Evolutionary conservation across 2,888 invertebrate species (phyloP).

Genomic region (Elegia similella): DNA sequence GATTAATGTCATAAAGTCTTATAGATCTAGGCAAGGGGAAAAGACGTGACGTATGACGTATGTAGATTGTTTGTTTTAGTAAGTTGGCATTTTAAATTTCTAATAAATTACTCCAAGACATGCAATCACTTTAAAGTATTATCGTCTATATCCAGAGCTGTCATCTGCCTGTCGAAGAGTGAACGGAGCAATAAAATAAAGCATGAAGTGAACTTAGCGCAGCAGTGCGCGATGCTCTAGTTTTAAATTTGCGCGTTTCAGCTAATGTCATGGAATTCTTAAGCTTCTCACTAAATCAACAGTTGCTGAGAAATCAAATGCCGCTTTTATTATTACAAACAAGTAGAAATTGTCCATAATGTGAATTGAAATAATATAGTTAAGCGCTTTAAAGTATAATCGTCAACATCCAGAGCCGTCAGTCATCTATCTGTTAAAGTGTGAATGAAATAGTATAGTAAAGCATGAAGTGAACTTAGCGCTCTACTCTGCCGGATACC

Average conservation of each 20-base stretch:
- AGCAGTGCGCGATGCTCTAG: constrained; percentile 27
- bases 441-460: constrained; percentile 55
- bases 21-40: no score
- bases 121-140: constrained; percentile 21
- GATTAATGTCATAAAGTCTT: no score
- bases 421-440: constrained; percentile 40
- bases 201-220: constrained; percentile 43
- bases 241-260: constrained; percentile 8
- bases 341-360: no score
- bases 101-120: no score
- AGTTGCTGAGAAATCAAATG: constrained; percentile 7
- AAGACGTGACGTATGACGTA: no score
- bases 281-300: constrained; percentile 5
- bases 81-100: no score
- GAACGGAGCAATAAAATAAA: constrained; percentile 56
- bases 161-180: constrained; percentile 43
- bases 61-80: no score
- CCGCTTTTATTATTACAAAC: no score
- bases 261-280: background rate
- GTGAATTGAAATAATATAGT: no score
- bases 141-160: constrained; percentile 38
- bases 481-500: no score
- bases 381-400: constrained; percentile 22
- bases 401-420: constrained; percentile 39
- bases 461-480: constrained; percentile 46